Conservation (phyloP, 2,113 vertebrate species). For the Cryptomyrus ogoouensis region DNA sequence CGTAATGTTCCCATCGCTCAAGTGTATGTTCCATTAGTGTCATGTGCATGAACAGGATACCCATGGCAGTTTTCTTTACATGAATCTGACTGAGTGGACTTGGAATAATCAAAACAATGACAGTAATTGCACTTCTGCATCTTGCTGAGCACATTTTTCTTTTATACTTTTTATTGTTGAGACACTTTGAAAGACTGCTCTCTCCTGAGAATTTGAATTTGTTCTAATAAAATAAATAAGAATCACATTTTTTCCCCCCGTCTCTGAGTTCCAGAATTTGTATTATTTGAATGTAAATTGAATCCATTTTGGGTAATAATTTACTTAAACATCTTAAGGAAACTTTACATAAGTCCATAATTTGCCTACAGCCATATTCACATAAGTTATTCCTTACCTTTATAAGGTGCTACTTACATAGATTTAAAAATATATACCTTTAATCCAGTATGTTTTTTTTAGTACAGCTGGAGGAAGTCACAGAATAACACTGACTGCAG, state of each 20-base stretch:
- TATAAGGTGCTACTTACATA: not conserved
- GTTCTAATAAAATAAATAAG: constrained; percentile 81
- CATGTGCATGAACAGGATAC: not conserved
- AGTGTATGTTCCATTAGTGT: constrained; percentile 14
- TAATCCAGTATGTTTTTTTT: not conserved
- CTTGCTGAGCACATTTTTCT: constrained; percentile 76
- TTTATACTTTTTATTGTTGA: constrained; percentile 65
- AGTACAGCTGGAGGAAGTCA: not conserved
- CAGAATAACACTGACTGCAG: not conserved
- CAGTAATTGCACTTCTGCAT: constrained; percentile 68
- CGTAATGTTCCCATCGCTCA: not conserved
- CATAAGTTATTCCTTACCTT: not conserved
- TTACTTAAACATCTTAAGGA: constrained; percentile 7
- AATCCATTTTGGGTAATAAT: not conserved
- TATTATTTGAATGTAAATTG: not conserved
- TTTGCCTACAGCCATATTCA: not conserved
- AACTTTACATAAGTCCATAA: not conserved
- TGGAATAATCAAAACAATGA: constrained; percentile 39
- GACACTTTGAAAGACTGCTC: constrained; percentile 74
- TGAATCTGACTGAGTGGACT: constrained; percentile 27
- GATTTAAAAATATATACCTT: not conserved
- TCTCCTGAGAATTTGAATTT: constrained; percentile 80
- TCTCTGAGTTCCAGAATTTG: not conserved
- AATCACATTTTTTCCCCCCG: constrained; percentile 16
- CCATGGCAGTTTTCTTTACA: not conserved